Base-by-base conservation (phyloP, 2,113 vertebrate genomes). In the Dasyornis broadbenti region DNA sequence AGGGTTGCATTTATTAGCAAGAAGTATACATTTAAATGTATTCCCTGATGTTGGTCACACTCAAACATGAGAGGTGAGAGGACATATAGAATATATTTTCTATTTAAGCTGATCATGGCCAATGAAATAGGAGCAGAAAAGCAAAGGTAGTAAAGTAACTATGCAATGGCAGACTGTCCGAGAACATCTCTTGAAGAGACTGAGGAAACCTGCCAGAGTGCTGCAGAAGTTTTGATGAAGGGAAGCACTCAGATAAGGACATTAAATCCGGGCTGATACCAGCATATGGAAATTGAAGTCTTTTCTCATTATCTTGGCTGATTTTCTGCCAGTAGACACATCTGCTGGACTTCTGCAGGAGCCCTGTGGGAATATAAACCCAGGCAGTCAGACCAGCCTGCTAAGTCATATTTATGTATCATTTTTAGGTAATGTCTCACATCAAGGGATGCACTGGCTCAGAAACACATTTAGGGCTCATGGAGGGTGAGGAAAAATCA, bases 231-330 rank as follows among this genome's bases (percentile, higher is more conserved):
- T 96, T 84, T 80, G 75, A 89, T 57, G 60, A 94, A 94, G 53
- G 30, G 61, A 85, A 80, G 33, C 33, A 91, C 59, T 95, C 7
- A 24, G 70, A 94, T 73, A 86, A 95, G 63, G 65, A 82, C 45
- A 65, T 95, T 94, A 94, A 96, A 95, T 94, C 91, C 59, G 1
- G 54, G 45, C n/a, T 95, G 81, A 95, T 97, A 92, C 31, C 40
- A 86, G 52, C 95, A 95, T 95, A 96, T 92, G 95, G 94, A 92
- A 82, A 37, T 81, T 95, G 92, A 95, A 95, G 79, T 77, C 59
- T 96, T 92, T 97, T 95, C 95, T 95, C 87, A 94, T 97, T 95
- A 96, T 91, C 88, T 93, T 86, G 85, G 93, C 82, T 96, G 92
- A 93, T 93, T 95, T 95, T 94, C 79, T 97, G 87, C 95, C 94